A percentile compares a stretch with the other conserved stretches of the same genome.
Conservation (phyloP, 2,888 invertebrate species). For the Eueremaeus valkanovi region DNA sequence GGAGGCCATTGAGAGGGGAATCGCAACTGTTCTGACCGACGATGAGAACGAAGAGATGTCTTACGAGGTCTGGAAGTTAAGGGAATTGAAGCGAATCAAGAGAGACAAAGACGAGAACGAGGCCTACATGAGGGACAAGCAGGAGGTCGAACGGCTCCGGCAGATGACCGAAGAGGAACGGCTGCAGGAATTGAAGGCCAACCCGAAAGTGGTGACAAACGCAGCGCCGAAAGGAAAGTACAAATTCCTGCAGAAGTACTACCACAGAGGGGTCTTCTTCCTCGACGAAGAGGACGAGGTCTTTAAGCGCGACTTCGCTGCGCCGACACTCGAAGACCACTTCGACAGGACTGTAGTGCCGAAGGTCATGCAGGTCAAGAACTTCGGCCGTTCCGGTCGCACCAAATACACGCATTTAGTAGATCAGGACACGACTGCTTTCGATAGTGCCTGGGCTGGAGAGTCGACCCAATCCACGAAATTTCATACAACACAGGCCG, state of each 20-base stretch:
- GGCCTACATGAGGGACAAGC: constrained; percentile 75
- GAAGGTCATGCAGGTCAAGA: constrained; percentile 99
- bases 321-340: constrained; percentile 95
- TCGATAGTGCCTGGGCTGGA: constrained; percentile 94
- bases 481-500: constrained; percentile 79
- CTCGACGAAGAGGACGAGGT: constrained; percentile 88
- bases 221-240: constrained; percentile 96
- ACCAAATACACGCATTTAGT: constrained; percentile 99
- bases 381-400: constrained; percentile 96
- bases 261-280: constrained; percentile 98
- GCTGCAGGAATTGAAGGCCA: constrained; percentile 75
- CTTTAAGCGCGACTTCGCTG: constrained; percentile 86
- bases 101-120: constrained; percentile 93
- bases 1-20: constrained; percentile 65
- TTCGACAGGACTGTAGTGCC: constrained; percentile 98
- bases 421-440: constrained; percentile 97
- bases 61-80: constrained; percentile 95
- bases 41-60: constrained; percentile 95
- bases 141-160: constrained; percentile 82
- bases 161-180: constrained; percentile 96
- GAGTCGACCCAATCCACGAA: constrained; percentile 84
- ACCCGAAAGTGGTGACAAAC: constrained; percentile 89
- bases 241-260: constrained; percentile 99
- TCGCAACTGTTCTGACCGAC: constrained; percentile 83
- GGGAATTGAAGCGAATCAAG: constrained; percentile 93